Evolutionary conservation across 2,888 invertebrate genomes (phyloP), one percentile per base, ranked within the genome.

Genomic region (Baccha elongata): DNA sequence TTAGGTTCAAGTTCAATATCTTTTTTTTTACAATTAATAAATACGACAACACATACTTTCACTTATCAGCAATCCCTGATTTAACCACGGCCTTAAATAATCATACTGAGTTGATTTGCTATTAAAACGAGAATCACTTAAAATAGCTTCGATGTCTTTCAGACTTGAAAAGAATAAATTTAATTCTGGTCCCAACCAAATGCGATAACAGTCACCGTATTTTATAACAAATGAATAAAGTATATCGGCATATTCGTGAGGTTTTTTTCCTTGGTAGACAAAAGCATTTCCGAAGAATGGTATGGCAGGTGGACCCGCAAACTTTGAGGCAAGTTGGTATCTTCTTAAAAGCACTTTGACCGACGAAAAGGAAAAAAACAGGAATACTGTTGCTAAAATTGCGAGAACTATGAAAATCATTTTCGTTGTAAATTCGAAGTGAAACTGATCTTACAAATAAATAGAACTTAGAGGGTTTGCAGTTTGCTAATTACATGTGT

Each of bases 281-380:
- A 85, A 62, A 1, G 90, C 92, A 87, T 92, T 92, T 4, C 92
- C 92, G 13, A 92, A 65, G 0, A 92, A 2, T 0, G 92, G 92
- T 19, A 91, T 64, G 0, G 91, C 90, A 0, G 91, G 90, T 10
- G 88, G 88, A 0, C 88, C 88, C 3, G 80, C 68, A 62, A 89
- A 85, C 2, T 85, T 78, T 29, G 48, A 48, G 6, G 71, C 52
- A 3, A 78, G 32, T 21, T 62, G 15, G 13, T 44, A 53, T 7
- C 52, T 40, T 53, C 68, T 53, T 10, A 15, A 60, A n/a, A 60
- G 19, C 1, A 8, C 5, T 60, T 60, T 60, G 19, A 4, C 26
- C 44, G 29, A 15, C 1, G 60, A 29, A 10, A 32, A 60, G 29
- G 44, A 10, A 2, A 8, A 17, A 17, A 11, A 3, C 5, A 29